phyloP scores from a whole-genome alignment of 2,797 vertebrate genomes.

The Sardinella longiceps region DNA sequence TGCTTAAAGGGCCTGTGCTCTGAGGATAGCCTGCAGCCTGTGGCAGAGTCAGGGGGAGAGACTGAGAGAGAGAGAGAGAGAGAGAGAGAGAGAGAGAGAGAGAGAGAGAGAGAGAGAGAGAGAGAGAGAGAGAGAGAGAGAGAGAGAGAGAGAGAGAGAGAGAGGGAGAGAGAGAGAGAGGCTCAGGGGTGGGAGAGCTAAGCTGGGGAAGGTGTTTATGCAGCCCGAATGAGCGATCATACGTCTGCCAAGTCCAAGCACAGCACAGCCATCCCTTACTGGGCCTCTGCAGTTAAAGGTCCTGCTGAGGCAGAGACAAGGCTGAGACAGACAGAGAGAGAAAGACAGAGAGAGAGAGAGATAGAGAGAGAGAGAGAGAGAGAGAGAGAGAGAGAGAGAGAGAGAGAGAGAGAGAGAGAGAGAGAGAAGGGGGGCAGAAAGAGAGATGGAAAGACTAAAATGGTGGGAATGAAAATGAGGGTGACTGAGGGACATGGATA shows the following conservation, averaged over 20 bases:
- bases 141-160: neutral
- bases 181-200: neutral
- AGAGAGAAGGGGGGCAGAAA: neutral
- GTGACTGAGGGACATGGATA: neutral
- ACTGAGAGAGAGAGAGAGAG: neutral
- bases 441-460: neutral
- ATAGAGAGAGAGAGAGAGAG: neutral
- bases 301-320: constrained; percentile 11
- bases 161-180: neutral
- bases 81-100: constrained; percentile 1
- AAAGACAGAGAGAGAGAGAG: neutral
- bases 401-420: neutral
- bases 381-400: neutral
- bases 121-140: neutral
- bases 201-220: constrained; percentile 20
- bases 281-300: neutral
- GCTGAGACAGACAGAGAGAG: neutral
- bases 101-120: neutral
- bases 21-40: neutral
- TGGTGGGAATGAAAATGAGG: neutral
- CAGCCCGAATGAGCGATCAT: constrained; percentile 13
- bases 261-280: constrained; percentile 10
- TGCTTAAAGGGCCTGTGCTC: neutral
- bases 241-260: neutral
- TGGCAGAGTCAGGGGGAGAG: neutral